Base-by-base conservation (phyloP, 2,113 vertebrate genomes). In the Microtus oregoni region DNA sequence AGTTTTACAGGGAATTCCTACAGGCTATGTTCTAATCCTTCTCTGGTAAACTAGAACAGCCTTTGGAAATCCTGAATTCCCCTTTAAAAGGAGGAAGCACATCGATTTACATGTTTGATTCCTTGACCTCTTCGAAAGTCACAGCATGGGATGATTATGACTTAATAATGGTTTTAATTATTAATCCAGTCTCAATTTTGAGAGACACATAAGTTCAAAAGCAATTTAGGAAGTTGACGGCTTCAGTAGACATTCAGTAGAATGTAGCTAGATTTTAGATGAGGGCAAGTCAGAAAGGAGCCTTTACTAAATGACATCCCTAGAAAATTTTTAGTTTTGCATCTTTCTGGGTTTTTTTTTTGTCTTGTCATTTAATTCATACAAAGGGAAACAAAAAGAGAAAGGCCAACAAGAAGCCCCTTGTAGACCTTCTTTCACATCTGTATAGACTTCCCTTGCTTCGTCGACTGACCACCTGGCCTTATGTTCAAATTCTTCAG, bases 101-200 rank as follows among this genome's bases (percentile, higher is more conserved):
- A 92, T 89, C 38, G 95, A 52, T 61, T 82, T 94, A 83, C 85
- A 50, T 47, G 11, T 79, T 90, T 89, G 47, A 89, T 79, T 95
- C 89, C 68, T 67, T 97, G 81, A 83, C 55, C 86, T 89, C 75
- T 85, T 95, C 61, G 90, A 91, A 97, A 97, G 61, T 94, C 86
- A 93, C 73, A 85, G 52, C 41, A 91, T 68, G 86, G 52, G 90
- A 89, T 88, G 58, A 93, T 52, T 94, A 91, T 82, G 55, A 96
- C 91, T 97, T 95, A 92, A 92, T 90, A 86, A 89, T 90, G 63
- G 77, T 70, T 95, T 96, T 85, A 75, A 75, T 96, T 86, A 89
- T 95, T 76, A 92, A 89, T 55, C 50, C 5, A 67, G 47, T 47
- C 94, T 97, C 55, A 93, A 6, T 95, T 68, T 89, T 94, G 5